Percentiles rank a stretch among this genome's conserved stretches.
Conservation (phyloP, 1,140 invertebrate genomes). For the Drosophila ironensis region DNA sequence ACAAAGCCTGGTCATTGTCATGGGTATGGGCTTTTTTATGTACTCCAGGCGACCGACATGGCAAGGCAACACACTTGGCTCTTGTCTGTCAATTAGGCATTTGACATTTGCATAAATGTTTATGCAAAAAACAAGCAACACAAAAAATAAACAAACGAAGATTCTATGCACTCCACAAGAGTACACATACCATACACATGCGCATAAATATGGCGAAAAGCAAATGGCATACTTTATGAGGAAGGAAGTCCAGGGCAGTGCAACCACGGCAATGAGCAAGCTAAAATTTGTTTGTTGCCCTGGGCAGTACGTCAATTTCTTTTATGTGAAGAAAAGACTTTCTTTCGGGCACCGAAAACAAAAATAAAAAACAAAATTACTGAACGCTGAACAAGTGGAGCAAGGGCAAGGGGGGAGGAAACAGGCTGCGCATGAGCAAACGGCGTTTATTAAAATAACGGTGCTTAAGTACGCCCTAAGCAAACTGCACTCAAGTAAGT, state of each 20-base stretch:
- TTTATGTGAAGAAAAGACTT: conserved; percentile 61
- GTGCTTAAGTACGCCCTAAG: conserved; percentile 77
- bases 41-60: background rate
- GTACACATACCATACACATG: too few species aligned
- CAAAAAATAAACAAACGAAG: conserved; percentile 25
- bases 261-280: conserved; percentile 4
- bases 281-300: conserved; percentile 37
- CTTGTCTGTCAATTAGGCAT: conserved; percentile 56
- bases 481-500: conserved; percentile 66
- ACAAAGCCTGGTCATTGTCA: conserved; percentile 62
- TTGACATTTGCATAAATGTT: conserved; percentile 60
- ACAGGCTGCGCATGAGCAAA: conserved; percentile 56
- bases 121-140: conserved; percentile 37
- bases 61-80: conserved; percentile 33
- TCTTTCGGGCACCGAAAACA: conserved; percentile 21
- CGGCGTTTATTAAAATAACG: conserved; percentile 79
- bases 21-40: conserved; percentile 2
- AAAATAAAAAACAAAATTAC: background rate
- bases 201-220: conserved; percentile 42
- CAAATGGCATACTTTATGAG: conserved; percentile 30
- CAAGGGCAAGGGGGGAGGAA: background rate
- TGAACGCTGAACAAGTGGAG: background rate
- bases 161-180: conserved; percentile 34
- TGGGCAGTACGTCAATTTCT: conserved; percentile 29
- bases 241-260: background rate